phyloP scores from a whole-genome alignment of 1,140 invertebrate genomes.

The Battus philenor region DNA sequence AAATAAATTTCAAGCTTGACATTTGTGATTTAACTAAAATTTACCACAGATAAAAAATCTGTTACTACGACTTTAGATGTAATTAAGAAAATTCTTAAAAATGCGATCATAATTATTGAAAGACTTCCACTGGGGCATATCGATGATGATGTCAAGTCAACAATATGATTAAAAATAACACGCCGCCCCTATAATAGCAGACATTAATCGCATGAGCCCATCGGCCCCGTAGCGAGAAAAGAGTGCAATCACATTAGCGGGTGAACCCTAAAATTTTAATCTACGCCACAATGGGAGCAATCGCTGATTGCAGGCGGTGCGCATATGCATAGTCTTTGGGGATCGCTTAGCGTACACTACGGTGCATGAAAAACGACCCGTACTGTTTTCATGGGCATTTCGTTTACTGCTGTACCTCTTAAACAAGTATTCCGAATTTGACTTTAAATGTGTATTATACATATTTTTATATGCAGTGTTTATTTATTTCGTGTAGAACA shows the following conservation, averaged over 20 bases:
- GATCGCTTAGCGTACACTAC: conserved; percentile 62
- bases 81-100: no score
- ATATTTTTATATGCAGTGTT: no score
- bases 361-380: conserved; percentile 20
- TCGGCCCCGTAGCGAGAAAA: conserved; percentile 52
- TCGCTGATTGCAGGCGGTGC: conserved; percentile 68
- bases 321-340: conserved; percentile 74
- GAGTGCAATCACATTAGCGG: conserved; percentile 72
- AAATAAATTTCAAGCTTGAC: no score
- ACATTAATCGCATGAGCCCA: conserved; percentile 48
- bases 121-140: not conserved
- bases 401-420: no score
- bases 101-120: not conserved
- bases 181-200: conserved; percentile 48
- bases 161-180: conserved; percentile 65
- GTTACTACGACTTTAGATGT: no score
- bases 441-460: no score
- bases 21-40: no score
- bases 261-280: conserved; percentile 75
- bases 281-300: conserved; percentile 67
- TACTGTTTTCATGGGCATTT: no score
- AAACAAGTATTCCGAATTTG: no score
- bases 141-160: conserved; percentile 26
- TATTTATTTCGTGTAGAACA: no score
- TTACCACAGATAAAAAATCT: no score